These are phyloP conservation scores for Argopecten irradians DNA, from an alignment of 1,140 invertebrate species.

Conservation along the genomic window DNA sequence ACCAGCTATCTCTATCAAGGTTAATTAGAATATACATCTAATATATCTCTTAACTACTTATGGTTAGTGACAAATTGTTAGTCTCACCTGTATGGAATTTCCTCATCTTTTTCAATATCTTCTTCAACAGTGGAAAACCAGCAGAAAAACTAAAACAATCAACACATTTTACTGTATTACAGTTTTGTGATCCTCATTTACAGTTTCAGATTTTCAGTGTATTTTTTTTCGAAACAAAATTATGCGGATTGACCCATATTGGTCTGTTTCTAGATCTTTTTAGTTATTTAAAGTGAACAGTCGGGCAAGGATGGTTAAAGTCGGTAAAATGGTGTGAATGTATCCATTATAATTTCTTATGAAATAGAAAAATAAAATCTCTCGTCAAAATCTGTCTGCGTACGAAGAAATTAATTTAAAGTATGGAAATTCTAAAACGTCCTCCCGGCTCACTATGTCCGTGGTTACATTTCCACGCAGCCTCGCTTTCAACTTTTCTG, in stretches of 20 bases:
- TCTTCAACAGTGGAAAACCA: slow-evolving; percentile 84
- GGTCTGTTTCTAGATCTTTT: background rate
- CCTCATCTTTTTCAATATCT: slow-evolving; percentile 81
- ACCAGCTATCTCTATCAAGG: background rate
- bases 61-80: background rate
- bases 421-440: too few relatives aligned
- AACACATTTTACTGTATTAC: background rate
- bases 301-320: too few relatives aligned
- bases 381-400: too few relatives aligned
- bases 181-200: background rate
- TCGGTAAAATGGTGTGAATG: too few relatives aligned
- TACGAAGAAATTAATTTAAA: too few relatives aligned
- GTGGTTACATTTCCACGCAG: too few relatives aligned
- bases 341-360: too few relatives aligned
- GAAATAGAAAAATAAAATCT: too few relatives aligned
- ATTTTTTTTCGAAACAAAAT: background rate
- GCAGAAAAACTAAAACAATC: slow-evolving; percentile 80
- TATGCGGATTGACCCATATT: background rate
- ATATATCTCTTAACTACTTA: background rate
- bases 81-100: slow-evolving; percentile 80
- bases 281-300: too few relatives aligned
- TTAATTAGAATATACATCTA: background rate
- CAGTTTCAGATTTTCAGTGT: background rate
- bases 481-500: too few relatives aligned
- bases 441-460: too few relatives aligned